phyloP scores from a whole-genome alignment of 2,113 vertebrate genomes.

The Saccopteryx leptura region DNA sequence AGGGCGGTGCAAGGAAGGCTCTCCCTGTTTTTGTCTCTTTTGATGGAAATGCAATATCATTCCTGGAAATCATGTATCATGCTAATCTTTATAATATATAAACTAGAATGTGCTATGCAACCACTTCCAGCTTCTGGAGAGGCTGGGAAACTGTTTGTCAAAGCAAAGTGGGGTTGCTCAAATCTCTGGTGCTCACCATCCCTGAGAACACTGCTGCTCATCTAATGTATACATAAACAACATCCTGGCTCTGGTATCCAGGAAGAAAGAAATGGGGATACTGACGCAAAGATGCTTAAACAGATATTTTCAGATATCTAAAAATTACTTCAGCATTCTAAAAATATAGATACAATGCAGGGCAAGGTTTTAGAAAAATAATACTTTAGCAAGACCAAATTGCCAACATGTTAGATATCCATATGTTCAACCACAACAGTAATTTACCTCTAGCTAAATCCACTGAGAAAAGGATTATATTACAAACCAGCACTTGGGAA shows the following conservation, averaged over 20 bases:
- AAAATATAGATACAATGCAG: neutral
- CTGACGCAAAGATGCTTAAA: neutral
- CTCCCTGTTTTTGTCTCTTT: neutral
- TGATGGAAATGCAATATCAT: neutral
- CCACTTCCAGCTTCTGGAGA: neutral
- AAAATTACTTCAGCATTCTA: neutral
- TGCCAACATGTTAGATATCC: neutral
- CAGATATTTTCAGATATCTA: neutral
- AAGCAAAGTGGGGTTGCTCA: neutral
- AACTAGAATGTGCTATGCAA: neutral
- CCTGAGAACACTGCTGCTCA: neutral
- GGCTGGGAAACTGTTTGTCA: neutral
- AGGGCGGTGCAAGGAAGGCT: fast-evolving
- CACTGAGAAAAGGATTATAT: neutral
- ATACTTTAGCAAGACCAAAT: neutral
- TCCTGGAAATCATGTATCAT: neutral
- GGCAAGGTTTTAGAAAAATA: neutral
- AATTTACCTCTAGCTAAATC: neutral
- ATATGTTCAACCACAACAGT: neutral
- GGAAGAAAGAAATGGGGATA: neutral
- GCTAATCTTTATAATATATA: neutral
- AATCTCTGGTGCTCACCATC: neutral
- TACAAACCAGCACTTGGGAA: neutral
- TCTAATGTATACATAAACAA: neutral
- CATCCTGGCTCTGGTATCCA: neutral